phyloP scores from a whole-genome alignment of 2,888 invertebrate genomes.

The Apamea sordens region DNA sequence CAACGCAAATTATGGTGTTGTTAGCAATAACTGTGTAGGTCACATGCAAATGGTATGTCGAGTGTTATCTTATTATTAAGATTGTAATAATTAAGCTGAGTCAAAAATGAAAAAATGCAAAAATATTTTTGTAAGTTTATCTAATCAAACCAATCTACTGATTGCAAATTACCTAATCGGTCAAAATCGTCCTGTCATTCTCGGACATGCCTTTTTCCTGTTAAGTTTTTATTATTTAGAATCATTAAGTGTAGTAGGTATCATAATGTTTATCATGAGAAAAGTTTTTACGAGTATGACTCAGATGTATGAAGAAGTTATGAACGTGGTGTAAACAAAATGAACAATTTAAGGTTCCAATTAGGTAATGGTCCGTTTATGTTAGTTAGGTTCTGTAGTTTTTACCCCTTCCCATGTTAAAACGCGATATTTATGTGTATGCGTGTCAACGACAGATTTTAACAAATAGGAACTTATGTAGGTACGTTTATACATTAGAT shows the following conservation, averaged over 20 bases:
- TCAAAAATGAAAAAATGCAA: conserved; percentile 24
- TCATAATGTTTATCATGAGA: not conserved
- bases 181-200: conserved; percentile 3
- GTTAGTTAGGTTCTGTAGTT: not conserved
- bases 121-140: conserved; percentile 25
- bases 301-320: not conserved
- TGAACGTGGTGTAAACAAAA: not conserved
- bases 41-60: conserved; percentile 31
- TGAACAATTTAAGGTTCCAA: not conserved
- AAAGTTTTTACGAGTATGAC: not conserved
- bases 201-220: not conserved
- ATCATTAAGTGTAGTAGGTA: no score
- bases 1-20: conserved; percentile 1
- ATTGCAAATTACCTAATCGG: conserved; percentile 32
- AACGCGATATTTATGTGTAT: not conserved
- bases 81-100: conserved; percentile 17
- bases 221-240: not conserved
- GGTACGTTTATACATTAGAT: not conserved
- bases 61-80: not conserved
- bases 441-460: not conserved
- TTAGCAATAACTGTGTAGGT: not conserved
- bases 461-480: not conserved
- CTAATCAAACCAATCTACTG: conserved; percentile 23
- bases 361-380: not conserved
- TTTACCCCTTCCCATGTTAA: no score